phyloP scores from a whole-genome alignment of 2,797 vertebrate species.

The Anas georgica region DNA sequence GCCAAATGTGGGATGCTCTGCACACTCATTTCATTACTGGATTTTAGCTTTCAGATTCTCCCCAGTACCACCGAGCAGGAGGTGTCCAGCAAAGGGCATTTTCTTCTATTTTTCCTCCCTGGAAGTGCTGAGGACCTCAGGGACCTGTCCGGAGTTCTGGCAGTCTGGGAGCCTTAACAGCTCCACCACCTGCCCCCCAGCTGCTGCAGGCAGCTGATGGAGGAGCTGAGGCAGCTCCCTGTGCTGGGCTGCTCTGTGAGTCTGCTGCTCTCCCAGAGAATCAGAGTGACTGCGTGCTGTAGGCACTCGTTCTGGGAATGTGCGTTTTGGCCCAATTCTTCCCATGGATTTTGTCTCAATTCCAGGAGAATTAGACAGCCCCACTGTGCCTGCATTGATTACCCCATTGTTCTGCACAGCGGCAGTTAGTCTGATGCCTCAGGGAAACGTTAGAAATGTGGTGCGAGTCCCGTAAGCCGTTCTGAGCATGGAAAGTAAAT shows the following conservation, averaged over 20 bases:
- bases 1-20: background rate
- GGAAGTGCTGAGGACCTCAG: background rate
- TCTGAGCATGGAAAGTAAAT: background rate
- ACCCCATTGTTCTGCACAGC: constrained; percentile 43
- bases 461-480: background rate
- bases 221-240: background rate
- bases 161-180: background rate
- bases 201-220: background rate
- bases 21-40: background rate
- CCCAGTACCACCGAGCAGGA: background rate
- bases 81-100: background rate
- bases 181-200: background rate
- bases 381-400: constrained; percentile 4
- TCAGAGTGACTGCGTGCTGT: background rate
- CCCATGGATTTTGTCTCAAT: background rate
- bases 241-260: background rate
- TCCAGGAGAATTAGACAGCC: background rate
- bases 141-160: background rate
- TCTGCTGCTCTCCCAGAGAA: background rate
- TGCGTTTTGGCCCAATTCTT: background rate
- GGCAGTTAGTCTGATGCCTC: constrained; percentile 39
- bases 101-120: background rate
- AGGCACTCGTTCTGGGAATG: background rate
- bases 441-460: constrained; percentile 4
- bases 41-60: background rate